A percentile compares a stretch with the other conserved stretches of the same genome.
Evolutionary conservation across 2,888 invertebrate genomes (phyloP).

Genomic region (Nomada fucata): DNA sequence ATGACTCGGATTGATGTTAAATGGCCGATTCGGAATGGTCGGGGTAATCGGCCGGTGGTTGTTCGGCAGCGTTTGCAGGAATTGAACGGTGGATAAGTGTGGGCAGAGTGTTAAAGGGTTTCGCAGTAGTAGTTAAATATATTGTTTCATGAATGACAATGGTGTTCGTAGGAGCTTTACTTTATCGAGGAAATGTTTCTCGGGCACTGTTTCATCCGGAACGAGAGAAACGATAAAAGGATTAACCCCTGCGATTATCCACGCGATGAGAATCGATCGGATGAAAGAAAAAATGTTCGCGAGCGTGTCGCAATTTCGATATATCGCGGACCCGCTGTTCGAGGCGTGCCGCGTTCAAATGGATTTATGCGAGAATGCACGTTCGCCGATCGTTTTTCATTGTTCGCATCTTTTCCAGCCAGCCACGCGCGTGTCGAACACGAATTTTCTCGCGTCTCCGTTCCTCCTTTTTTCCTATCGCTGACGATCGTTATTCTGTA

Average conservation of each 20-base stretch:
- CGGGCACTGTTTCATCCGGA: no score
- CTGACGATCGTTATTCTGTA: background rate
- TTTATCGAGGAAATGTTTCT: no score
- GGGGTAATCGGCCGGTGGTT: background rate
- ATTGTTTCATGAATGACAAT: no score
- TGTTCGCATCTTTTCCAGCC: background rate
- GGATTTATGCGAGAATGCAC: conserved; percentile 56
- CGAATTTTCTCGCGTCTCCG: conserved; percentile 13
- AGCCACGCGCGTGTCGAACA: conserved; percentile 48
- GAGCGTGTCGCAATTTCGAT: conserved; percentile 40
- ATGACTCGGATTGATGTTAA: conserved; percentile 31
- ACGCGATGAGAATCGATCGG: conserved; percentile 21
- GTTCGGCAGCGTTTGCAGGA: background rate
- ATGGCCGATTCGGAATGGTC: conserved; percentile 8
- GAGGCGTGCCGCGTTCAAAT: conserved; percentile 43
- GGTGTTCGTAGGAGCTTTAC: no score
- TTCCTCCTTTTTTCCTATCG: conserved; percentile 8
- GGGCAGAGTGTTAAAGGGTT: no score
- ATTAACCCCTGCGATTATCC: conserved; percentile 15
- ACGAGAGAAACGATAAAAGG: background rate
- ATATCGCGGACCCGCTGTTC: conserved; percentile 15
- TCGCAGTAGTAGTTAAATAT: no score
- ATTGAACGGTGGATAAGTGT: no score
- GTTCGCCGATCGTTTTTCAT: conserved; percentile 27
- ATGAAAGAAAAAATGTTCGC: conserved; percentile 28